These are phyloP conservation scores for Acheta domesticus DNA, from an alignment of 2,888 invertebrate species.

Conservation along the genomic window DNA sequence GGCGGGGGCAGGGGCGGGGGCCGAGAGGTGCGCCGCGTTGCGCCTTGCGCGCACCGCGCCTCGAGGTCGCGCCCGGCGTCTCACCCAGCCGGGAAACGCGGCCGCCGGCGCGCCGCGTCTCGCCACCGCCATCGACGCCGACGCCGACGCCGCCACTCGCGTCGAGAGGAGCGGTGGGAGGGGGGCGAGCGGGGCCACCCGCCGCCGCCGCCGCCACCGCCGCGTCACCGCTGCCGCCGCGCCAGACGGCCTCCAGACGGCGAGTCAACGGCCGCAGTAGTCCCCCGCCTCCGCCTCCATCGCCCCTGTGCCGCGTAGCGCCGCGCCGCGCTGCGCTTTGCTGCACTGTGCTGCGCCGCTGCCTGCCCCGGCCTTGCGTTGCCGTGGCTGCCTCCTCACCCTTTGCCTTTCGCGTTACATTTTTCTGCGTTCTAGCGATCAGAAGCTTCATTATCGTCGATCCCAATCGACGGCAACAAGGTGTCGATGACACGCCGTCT, in stretches of 20 bases:
- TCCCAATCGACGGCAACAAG: too few species aligned
- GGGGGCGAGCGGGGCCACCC: not conserved
- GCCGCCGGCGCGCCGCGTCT: not conserved
- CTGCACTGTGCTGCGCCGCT: too few species aligned
- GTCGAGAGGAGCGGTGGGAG: not conserved
- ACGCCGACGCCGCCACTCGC: not conserved
- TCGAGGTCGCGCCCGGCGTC: not conserved
- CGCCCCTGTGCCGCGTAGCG: not conserved
- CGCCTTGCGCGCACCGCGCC: too few species aligned
- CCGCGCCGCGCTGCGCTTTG: too few species aligned
- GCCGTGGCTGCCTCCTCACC: too few species aligned
- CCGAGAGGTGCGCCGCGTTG: too few species aligned
- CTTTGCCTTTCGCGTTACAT: too few species aligned
- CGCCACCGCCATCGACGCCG: not conserved
- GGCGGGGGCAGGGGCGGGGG: too few species aligned
- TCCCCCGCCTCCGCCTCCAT: not conserved
- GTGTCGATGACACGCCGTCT: too few species aligned
- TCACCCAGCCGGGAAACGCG: not conserved
- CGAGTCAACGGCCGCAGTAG: not conserved
- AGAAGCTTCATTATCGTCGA: too few species aligned
- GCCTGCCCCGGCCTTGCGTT: too few species aligned
- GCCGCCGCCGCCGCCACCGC: not conserved
- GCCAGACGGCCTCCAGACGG: constrained; percentile 9
- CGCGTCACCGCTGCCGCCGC: not conserved
- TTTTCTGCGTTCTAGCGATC: too few species aligned